Evolutionary conservation across 2,888 invertebrate species (phyloP).

Genomic region (Dryomyza anilis): DNA sequence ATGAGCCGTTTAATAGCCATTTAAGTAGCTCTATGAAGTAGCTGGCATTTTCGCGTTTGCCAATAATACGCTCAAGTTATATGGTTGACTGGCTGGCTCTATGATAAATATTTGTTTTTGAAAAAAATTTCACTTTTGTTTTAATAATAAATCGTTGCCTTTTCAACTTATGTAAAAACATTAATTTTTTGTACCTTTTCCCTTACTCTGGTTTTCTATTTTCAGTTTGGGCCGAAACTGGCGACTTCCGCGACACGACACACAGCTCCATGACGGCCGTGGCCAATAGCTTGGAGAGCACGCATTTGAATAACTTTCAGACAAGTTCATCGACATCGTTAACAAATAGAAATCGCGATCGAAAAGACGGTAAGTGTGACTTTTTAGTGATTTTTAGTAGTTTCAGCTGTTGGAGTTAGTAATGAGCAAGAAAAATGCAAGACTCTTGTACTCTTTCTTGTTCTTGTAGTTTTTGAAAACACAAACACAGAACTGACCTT

Average conservation of each 20-base stretch:
- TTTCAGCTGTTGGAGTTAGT: too few relatives aligned
- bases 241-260: slow-evolving; percentile 85
- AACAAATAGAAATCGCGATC: slow-evolving; percentile 69
- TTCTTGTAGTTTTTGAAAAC: too few relatives aligned
- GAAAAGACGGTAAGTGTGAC: slow-evolving; percentile 69
- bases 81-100: too few relatives aligned
- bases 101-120: slow-evolving; percentile 6
- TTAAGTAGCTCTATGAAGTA: slow-evolving; percentile 44
- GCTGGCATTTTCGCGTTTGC: slow-evolving; percentile 22
- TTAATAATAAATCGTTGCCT: background rate
- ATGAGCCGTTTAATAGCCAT: slow-evolving; percentile 55
- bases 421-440: too few relatives aligned
- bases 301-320: slow-evolving; percentile 72
- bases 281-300: slow-evolving; percentile 68
- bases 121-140: background rate
- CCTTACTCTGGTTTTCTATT: slow-evolving; percentile 61
- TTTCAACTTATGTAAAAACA: slow-evolving; percentile 46
- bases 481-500: too few relatives aligned
- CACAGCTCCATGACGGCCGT: slow-evolving; percentile 73
- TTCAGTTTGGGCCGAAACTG: slow-evolving; percentile 89
- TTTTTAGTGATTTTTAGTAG: too few relatives aligned
- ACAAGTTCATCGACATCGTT: slow-evolving; percentile 67
- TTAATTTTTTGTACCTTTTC: slow-evolving; percentile 55
- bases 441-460: too few relatives aligned
- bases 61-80: too few relatives aligned